Percentiles rank a stretch among this genome's conserved stretches.
These are phyloP conservation scores for Sturnira hondurensis DNA, from an alignment of 2,113 vertebrate species.

Conservation along the genomic window DNA sequence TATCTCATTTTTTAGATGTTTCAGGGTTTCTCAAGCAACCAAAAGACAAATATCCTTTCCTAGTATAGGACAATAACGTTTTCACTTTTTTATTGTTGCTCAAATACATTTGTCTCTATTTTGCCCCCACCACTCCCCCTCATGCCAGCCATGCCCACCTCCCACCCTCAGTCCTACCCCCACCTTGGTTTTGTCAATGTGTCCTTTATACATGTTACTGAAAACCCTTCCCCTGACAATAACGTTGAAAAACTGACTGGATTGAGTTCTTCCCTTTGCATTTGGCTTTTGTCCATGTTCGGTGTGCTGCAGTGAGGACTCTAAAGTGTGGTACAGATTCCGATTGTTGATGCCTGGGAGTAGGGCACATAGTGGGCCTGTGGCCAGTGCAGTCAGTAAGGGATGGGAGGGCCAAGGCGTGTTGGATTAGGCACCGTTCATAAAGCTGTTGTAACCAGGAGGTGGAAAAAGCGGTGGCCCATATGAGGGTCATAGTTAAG, in stretches of 20 bases:
- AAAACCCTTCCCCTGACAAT: background rate
- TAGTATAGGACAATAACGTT: background rate
- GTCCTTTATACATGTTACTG: no score
- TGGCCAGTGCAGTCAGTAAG: background rate
- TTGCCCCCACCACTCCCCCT: no score
- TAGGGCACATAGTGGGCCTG: background rate
- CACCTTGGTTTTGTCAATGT: no score
- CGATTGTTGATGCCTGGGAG: background rate
- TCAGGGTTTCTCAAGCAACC: background rate
- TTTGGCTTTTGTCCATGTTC: background rate
- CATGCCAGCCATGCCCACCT: no score
- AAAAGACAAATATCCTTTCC: background rate
- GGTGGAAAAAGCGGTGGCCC: background rate
- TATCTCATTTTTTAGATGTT: background rate
- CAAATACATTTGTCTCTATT: no score
- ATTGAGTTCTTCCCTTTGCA: constrained; percentile 8
- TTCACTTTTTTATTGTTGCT: no score
- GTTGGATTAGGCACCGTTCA: background rate
- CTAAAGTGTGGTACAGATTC: background rate
- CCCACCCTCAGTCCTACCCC: no score
- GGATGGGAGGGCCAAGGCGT: background rate
- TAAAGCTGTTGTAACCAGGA: background rate
- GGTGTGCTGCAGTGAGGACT: background rate
- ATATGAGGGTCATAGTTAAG: background rate
- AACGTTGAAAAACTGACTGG: background rate